phyloP scores from a whole-genome alignment of 2,113 vertebrate species.

The Oenanthe oenanthe region DNA sequence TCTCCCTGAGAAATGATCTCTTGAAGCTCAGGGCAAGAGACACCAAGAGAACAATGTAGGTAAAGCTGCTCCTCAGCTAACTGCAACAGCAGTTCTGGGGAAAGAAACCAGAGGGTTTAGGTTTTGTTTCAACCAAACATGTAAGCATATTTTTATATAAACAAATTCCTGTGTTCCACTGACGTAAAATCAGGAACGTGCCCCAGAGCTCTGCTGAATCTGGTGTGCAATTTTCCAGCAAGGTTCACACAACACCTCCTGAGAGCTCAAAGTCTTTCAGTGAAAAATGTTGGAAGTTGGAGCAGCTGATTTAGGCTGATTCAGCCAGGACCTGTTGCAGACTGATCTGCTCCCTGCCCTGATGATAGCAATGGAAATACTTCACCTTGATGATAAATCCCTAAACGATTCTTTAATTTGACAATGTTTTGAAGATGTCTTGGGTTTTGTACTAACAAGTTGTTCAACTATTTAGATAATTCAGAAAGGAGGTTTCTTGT shows the following conservation, averaged over 20 bases:
- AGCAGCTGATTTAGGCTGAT: background rate
- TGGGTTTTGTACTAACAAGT: slow-evolving; percentile 10
- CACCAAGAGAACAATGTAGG: rapidly evolving
- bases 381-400: background rate
- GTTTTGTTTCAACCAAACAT: background rate
- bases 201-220: background rate
- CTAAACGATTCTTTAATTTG: background rate
- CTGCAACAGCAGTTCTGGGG: background rate
- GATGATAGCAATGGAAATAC: background rate
- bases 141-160: background rate
- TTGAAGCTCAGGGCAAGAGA: background rate
- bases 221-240: background rate
- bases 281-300: background rate
- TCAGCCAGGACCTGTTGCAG: background rate
- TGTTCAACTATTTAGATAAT: background rate
- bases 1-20: background rate
- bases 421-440: slow-evolving; percentile 3
- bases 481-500: background rate
- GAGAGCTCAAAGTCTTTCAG: background rate
- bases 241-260: background rate
- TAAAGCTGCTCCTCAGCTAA: background rate
- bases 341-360: background rate
- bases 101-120: background rate
- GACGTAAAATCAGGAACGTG: background rate
- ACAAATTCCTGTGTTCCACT: background rate